Conservation (phyloP, 2,888 invertebrate species). For the Eupithecia dodoneata region DNA sequence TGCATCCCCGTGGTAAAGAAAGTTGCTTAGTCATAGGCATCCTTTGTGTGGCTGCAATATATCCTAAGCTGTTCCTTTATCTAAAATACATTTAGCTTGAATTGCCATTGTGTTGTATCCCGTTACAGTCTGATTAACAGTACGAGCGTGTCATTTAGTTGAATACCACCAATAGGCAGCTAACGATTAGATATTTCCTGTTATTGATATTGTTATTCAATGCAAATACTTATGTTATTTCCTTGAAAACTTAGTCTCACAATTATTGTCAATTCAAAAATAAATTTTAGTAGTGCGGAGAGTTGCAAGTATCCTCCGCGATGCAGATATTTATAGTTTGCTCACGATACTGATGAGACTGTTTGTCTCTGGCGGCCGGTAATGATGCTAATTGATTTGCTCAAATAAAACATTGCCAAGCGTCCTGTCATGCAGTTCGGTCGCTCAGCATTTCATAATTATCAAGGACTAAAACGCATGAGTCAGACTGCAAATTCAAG, state of each 20-base stretch:
- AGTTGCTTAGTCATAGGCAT: neutral
- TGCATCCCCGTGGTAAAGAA: neutral
- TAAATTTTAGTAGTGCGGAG: slow-evolving; percentile 16
- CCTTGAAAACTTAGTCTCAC: slow-evolving; percentile 5
- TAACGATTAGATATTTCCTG: slow-evolving; percentile 44
- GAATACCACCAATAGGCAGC: slow-evolving; percentile 22
- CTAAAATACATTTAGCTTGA: slow-evolving; percentile 7
- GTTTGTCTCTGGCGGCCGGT: slow-evolving; percentile 28
- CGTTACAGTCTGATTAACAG: slow-evolving; percentile 37
- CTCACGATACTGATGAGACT: slow-evolving; percentile 22
- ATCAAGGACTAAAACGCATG: slow-evolving; percentile 7
- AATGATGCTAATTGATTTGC: slow-evolving; percentile 26
- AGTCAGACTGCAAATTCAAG: slow-evolving; percentile 17
- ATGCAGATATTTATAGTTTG: slow-evolving; percentile 37
- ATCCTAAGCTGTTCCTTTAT: slow-evolving; percentile 9
- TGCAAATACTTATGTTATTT: slow-evolving; percentile 16
- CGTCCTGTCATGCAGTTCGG: neutral
- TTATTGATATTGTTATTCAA: slow-evolving; percentile 40
- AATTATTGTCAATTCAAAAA: neutral
- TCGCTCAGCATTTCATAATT: slow-evolving; percentile 13
- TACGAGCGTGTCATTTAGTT: slow-evolving; percentile 41
- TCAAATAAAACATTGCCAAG: slow-evolving; percentile 15
- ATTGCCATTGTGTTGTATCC: slow-evolving; percentile 25
- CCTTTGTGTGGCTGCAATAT: slow-evolving; percentile 1
- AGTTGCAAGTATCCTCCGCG: slow-evolving; percentile 23